Evolutionary conservation across 1,140 invertebrate species (phyloP), one percentile per base, ranked within the genome.

Genomic region (Brachionus manjavacas): DNA sequence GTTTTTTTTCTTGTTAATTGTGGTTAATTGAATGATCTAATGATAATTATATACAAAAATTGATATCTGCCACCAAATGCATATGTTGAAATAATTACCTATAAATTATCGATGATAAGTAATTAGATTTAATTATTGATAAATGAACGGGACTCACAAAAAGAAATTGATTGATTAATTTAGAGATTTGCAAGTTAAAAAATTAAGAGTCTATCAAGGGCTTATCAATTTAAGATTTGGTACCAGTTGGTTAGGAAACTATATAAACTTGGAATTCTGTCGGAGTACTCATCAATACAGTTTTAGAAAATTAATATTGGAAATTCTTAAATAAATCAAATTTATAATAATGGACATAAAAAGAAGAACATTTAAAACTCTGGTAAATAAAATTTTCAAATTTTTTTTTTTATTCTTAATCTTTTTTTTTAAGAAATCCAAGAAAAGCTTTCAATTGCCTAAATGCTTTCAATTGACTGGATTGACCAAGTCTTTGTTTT

Each of bases 101-200:
- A n/a, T 68, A 8, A 31, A 68, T 68, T 68, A 31, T 7, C 28
- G 11, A 12, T 20, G 25, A 68, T 68, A 39, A 31, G 25, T 68
- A 16, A 68, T 39, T 68, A 31, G 3, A 7, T 0, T 68, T 12
- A 11, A 12, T 68, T 6, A 8, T 8, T 74, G 39, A 74, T 74
- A 16, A 43, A 41, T 41, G 35, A 74, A 74, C 39, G 70, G n/a
- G 1, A 46, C 12, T 74, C 70, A 74, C 43, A 43, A 74, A 74
- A 74, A 20, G 8, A 20, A 43, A 74, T 68, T 74, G 16, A 74
- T 74, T 74, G 70, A 74, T 74, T 74, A 74, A 74, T 9, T 74
- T 43, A 16, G 12, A 43, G 31, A 39, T 74, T 74, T 41, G 20
- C 39, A 74, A 11, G 35, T 41, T 41, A 72, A 28, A 72, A 28